These are phyloP conservation scores for Cygnus olor DNA, from an alignment of 2,797 vertebrate species.

Conservation along the genomic window DNA sequence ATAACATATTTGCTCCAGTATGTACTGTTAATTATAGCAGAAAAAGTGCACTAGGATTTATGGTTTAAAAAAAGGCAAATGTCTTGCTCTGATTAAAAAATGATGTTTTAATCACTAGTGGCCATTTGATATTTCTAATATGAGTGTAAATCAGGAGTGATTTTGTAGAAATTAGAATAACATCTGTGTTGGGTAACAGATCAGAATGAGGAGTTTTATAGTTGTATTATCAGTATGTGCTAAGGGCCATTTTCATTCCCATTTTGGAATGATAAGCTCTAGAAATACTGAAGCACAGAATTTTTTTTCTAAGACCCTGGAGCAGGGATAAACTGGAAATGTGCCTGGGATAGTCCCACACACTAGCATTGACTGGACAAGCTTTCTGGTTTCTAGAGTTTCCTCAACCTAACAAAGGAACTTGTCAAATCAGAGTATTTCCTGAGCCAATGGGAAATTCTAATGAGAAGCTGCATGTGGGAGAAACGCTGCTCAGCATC, in stretches of 20 bases:
- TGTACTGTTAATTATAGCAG: background rate
- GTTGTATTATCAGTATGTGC: background rate
- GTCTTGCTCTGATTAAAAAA: background rate
- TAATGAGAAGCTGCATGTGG: background rate
- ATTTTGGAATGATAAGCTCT: background rate
- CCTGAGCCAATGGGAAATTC: background rate
- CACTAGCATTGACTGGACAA: too few species aligned
- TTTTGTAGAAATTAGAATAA: background rate
- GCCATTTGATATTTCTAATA: background rate
- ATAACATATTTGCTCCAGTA: background rate
- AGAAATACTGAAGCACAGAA: background rate
- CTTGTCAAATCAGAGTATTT: background rate
- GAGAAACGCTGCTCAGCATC: fast-evolving
- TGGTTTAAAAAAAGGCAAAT: background rate
- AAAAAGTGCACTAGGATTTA: background rate
- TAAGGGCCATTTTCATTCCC: background rate
- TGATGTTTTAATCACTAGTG: background rate
- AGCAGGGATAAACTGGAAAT: background rate
- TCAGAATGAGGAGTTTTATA: background rate
- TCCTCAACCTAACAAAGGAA: background rate
- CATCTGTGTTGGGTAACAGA: background rate
- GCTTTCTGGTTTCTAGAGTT: background rate
- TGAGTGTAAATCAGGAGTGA: background rate
- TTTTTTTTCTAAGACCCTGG: background rate
- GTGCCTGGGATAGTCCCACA: background rate